These are phyloP conservation scores for Gryllus longicercus DNA, from an alignment of 2,888 invertebrate genomes.

Conservation along the genomic window DNA sequence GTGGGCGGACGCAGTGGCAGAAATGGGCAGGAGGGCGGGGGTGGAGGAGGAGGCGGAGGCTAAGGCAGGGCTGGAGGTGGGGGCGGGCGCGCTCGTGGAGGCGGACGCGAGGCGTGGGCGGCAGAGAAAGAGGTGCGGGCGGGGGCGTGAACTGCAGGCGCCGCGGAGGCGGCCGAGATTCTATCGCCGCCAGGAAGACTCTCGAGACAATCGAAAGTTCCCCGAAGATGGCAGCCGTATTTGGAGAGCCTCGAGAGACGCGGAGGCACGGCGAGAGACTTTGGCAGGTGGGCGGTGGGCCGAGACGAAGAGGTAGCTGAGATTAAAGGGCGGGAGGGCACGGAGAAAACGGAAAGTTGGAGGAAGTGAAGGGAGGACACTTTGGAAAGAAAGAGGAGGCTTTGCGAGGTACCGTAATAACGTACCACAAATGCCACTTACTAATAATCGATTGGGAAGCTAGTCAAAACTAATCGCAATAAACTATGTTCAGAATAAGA, in stretches of 20 bases:
- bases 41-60: neutral
- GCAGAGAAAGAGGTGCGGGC: neutral
- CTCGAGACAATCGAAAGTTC: slow-evolving; percentile 1
- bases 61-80: neutral
- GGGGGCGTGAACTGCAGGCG: neutral
- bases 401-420: no score
- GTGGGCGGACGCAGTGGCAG: no score
- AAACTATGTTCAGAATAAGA: no score
- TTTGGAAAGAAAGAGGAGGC: no score
- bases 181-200: neutral
- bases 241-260: neutral
- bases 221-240: neutral
- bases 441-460: no score
- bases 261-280: neutral
- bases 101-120: neutral
- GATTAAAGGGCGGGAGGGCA: no score
- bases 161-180: neutral
- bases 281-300: no score
- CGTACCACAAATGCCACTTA: no score
- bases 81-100: neutral
- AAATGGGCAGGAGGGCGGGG: neutral
- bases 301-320: no score
- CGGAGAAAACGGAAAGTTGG: no score
- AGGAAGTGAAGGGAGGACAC: no score
- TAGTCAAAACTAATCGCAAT: no score